Percentiles rank a stretch among this genome's conserved stretches.
These are phyloP conservation scores for Rhingia rostrata DNA, from an alignment of 2,888 invertebrate genomes.

Conservation along the genomic window DNA sequence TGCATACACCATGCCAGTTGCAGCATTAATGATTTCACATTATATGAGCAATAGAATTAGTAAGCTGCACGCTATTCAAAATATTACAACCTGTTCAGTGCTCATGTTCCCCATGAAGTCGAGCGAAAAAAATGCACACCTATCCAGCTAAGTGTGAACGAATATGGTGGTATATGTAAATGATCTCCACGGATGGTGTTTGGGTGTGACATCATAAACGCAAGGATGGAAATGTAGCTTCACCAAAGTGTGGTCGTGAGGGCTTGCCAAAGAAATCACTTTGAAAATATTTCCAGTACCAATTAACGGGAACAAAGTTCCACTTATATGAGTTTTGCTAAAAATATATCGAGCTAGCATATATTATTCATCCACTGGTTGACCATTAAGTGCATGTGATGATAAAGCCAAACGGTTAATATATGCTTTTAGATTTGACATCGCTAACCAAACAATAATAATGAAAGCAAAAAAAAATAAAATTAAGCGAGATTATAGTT, in stretches of 20 bases:
- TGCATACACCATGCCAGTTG: neutral
- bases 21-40: constrained; percentile 58
- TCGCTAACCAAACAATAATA: too few species aligned
- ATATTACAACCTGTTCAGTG: neutral
- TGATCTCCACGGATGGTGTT: neutral
- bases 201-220: neutral
- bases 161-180: constrained; percentile 13
- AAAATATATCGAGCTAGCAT: too few species aligned
- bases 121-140: constrained; percentile 32
- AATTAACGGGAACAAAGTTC: too few species aligned
- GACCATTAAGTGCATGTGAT: too few species aligned
- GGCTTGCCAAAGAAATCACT: too few species aligned
- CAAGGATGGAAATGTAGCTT: neutral
- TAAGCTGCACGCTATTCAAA: constrained; percentile 41
- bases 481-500: too few species aligned
- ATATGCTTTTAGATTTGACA: too few species aligned
- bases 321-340: too few species aligned
- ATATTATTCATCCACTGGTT: too few species aligned
- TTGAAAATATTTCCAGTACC: too few species aligned
- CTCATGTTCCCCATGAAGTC: constrained; percentile 22
- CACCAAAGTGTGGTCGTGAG: neutral
- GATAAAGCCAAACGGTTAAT: too few species aligned
- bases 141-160: constrained; percentile 11
- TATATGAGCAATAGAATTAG: constrained; percentile 42
- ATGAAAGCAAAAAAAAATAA: too few species aligned